phyloP scores from a whole-genome alignment of 2,888 invertebrate species.

The Deilephila elpenor region DNA sequence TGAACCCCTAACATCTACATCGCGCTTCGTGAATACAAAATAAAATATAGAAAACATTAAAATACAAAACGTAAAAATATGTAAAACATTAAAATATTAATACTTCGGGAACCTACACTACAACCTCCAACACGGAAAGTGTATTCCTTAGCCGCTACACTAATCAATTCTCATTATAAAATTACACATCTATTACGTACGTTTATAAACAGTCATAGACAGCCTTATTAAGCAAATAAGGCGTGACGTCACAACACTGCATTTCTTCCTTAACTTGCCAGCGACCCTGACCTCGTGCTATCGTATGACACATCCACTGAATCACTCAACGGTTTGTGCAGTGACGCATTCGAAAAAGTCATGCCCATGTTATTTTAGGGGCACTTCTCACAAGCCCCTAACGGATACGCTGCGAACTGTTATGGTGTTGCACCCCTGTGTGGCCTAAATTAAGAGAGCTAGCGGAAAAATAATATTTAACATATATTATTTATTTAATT shows the following conservation, averaged over 20 bases:
- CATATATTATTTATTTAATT: not conserved
- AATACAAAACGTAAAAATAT: too few relatives aligned
- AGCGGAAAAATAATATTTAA: not conserved
- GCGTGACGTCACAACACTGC: not conserved
- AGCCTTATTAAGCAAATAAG: not conserved
- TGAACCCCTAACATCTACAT: too few relatives aligned
- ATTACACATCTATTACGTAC: not conserved
- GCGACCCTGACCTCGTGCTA: constrained; percentile 24
- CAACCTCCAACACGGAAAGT: too few relatives aligned
- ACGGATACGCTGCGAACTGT: constrained; percentile 31
- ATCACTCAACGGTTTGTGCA: constrained; percentile 7
- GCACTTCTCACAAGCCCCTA: constrained; percentile 36
- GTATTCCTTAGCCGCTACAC: too few relatives aligned
- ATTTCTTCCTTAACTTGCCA: not conserved
- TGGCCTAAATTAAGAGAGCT: constrained; percentile 16
- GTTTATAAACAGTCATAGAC: not conserved
- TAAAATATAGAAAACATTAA: too few relatives aligned
- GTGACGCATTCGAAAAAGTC: constrained; percentile 41
- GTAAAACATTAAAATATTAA: too few relatives aligned
- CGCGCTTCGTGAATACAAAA: too few relatives aligned
- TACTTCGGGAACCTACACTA: too few relatives aligned
- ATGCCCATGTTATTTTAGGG: constrained; percentile 39
- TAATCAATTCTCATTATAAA: too few relatives aligned
- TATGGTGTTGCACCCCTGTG: constrained; percentile 28
- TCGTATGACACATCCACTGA: constrained; percentile 25